Percentiles rank a stretch among this genome's conserved stretches.
phyloP scores from a whole-genome alignment of 2,797 vertebrate genomes.

The Manis crassicaudata region DNA sequence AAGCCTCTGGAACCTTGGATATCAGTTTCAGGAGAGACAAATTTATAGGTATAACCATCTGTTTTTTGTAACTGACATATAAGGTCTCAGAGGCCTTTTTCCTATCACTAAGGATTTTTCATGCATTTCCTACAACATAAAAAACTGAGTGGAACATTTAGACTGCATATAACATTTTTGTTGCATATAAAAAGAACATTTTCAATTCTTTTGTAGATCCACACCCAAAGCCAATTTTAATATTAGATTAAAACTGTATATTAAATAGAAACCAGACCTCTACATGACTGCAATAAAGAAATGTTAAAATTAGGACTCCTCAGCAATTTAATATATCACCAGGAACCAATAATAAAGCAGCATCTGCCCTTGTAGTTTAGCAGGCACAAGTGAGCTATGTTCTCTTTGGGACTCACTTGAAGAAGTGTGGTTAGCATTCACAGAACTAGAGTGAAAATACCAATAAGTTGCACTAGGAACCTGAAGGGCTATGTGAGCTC shows the following conservation, averaged over 20 bases:
- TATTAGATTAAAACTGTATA: background rate
- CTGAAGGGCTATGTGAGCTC: background rate
- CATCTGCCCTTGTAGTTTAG: background rate
- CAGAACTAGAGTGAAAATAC: background rate
- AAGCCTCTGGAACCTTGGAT: constrained; percentile 78
- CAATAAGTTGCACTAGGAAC: background rate
- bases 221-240: constrained; percentile 23
- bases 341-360: background rate
- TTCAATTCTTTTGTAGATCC: background rate
- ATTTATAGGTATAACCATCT: constrained; percentile 81
- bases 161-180: background rate
- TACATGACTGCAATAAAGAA: background rate
- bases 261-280: constrained; percentile 28
- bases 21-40: constrained; percentile 82
- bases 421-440: background rate
- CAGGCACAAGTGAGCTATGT: background rate
- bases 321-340: background rate
- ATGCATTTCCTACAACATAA: constrained; percentile 70
- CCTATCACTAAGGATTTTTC: constrained; percentile 76
- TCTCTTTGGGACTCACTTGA: background rate
- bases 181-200: background rate
- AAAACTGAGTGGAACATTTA: constrained; percentile 35
- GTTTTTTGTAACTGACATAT: constrained; percentile 81
- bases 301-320: background rate
- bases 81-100: constrained; percentile 79